These are phyloP conservation scores for Pangasius sanitwongsei DNA, from an alignment of 2,797 vertebrate genomes.

Conservation along the genomic window DNA sequence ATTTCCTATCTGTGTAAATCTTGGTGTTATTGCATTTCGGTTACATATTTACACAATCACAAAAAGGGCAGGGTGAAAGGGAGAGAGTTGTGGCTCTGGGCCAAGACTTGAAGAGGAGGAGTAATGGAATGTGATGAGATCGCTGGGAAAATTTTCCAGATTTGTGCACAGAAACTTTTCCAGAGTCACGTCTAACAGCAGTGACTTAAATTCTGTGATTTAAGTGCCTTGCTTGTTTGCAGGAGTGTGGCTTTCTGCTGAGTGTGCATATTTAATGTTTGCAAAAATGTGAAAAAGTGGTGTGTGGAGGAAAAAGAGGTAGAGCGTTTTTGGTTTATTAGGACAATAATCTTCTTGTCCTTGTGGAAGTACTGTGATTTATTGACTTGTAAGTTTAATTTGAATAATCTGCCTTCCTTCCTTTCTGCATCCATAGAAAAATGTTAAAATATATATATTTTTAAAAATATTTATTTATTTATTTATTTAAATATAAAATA, in stretches of 20 bases:
- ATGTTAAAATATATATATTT: background rate
- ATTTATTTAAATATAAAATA: too few species aligned
- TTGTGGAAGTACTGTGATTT: background rate
- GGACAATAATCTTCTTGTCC: background rate
- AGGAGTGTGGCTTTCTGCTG: background rate
- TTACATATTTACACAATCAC: conserved; percentile 14
- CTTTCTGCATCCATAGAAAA: too few species aligned
- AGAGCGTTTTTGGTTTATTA: background rate
- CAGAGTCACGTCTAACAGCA: too few species aligned
- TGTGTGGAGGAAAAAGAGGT: background rate
- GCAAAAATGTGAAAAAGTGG: background rate
- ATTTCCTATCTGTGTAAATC: background rate
- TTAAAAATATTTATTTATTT: background rate
- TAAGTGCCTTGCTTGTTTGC: background rate
- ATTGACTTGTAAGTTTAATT: background rate
- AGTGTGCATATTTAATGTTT: background rate
- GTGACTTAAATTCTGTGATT: background rate
- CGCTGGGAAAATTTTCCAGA: conserved; percentile 35
- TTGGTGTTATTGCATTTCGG: background rate
- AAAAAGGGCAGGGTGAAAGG: conserved; percentile 52
- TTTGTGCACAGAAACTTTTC: background rate
- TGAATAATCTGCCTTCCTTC: background rate
- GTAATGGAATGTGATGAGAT: conserved; percentile 49
- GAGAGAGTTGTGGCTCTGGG: conserved; percentile 56
- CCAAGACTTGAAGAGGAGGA: conserved; percentile 53